Base-by-base conservation (phyloP, 2,113 vertebrate genomes). In the Paramisgurnus dabryanus region DNA sequence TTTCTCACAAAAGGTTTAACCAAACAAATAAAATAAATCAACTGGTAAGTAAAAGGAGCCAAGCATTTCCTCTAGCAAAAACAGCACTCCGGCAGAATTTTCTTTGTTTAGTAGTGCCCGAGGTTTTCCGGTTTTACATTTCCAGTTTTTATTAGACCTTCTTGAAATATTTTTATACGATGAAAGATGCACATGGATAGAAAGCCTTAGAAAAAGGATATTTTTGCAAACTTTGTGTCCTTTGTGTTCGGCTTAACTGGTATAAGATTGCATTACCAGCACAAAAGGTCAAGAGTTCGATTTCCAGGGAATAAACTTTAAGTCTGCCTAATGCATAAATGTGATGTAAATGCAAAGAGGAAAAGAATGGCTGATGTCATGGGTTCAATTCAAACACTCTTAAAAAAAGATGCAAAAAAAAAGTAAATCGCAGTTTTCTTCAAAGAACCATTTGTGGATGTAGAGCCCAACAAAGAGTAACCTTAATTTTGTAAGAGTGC, bases 51-150 rank as follows among this genome's bases (percentile, higher is more conserved):
- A 84, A 67, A 87, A 80, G 57, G 12, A 40, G 45, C 68, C 47
- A 47, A 86, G 84, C 12, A 61, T 88, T 87, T 86, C 89, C 84
- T 82, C 86, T 82, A 88, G 86, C 87, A 78, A 86, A 86, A 86
- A 88, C 86, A 87, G 83, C 87, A 88, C 89, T 90, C 86, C 86
- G 45, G 83, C 80, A 55, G 78, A 60, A 2, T 4, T 63, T 61
- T 80, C 78, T 87, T 89, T 89, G 82, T 89, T 79, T 22, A 71
- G 22, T 57, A 80, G 76, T 77, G 87, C 87, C 87, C 49, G 68
- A 13, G 88, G 86, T 84, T 83, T 55, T 78, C 63, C 53, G 43
- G 12, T 41, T 77, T 76, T 15, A 40, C 22, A 17, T 81, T 85
- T 78, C 1, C 18, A 69, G 49, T 84, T 78, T 74, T 22, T 68